Conservation (phyloP, 2,113 vertebrate species). For the Xenopus laevis region DNA sequence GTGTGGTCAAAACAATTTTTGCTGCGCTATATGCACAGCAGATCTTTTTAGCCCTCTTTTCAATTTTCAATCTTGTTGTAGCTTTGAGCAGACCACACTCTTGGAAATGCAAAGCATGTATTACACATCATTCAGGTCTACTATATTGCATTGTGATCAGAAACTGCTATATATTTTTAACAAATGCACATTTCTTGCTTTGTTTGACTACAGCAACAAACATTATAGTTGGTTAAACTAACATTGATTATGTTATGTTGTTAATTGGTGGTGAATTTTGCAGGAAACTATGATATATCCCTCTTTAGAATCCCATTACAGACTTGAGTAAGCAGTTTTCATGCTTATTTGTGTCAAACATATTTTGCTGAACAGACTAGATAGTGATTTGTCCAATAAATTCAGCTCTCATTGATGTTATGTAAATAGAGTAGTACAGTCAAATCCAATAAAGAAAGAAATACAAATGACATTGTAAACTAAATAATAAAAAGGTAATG, state of each 20-base stretch:
- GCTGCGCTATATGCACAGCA: too few species aligned
- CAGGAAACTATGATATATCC: conserved; percentile 5
- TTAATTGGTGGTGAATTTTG: neutral
- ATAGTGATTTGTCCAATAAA: conserved; percentile 43
- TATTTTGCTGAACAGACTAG: conserved; percentile 39
- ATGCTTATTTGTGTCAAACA: conserved; percentile 41
- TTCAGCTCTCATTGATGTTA: conserved; percentile 42
- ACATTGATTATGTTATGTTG: neutral
- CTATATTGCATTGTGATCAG: too few species aligned
- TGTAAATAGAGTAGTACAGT: conserved; percentile 46
- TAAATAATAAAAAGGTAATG: conserved; percentile 42
- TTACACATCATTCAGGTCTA: too few species aligned
- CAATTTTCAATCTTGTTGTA: too few species aligned
- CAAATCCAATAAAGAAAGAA: conserved; percentile 59
- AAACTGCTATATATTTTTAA: neutral
- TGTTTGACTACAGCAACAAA: neutral
- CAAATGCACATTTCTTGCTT: neutral
- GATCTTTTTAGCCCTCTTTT: too few species aligned
- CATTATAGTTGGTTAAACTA: conserved; percentile 1
- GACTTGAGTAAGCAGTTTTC: conserved; percentile 16
- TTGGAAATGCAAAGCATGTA: too few species aligned
- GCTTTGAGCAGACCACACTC: too few species aligned
- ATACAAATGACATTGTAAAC: conserved; percentile 48
- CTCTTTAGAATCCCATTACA: conserved; percentile 11
- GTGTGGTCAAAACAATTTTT: too few species aligned